Percentiles rank a stretch among this genome's conserved stretches.
Evolutionary conservation across 2,797 vertebrate species (phyloP).

Genomic region (Smutsia temminckii): DNA sequence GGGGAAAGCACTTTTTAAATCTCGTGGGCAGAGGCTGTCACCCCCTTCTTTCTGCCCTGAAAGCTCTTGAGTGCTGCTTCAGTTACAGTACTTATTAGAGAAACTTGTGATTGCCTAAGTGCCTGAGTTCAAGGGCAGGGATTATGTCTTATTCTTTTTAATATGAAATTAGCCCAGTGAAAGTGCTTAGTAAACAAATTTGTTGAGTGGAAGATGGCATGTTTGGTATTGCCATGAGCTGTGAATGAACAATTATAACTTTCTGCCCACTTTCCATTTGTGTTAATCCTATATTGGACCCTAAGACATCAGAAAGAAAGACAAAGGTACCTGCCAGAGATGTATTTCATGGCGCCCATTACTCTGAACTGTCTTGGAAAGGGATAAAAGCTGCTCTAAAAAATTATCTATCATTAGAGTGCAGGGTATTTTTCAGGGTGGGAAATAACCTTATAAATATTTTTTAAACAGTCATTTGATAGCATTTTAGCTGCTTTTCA

Average conservation of each 20-base stretch:
- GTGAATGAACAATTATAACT: neutral
- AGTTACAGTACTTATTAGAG: neutral
- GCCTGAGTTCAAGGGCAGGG: neutral
- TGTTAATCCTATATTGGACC: neutral
- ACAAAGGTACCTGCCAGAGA: neutral
- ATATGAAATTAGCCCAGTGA: neutral
- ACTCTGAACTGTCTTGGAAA: neutral
- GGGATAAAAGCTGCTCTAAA: constrained; percentile 31
- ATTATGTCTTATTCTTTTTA: neutral
- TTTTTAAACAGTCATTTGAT: neutral
- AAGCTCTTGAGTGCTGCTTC: neutral
- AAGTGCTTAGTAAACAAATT: neutral
- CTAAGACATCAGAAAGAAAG: neutral
- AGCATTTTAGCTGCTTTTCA: neutral
- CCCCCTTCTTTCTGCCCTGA: neutral
- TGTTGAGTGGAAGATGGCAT: neutral
- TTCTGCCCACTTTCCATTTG: neutral
- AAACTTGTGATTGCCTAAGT: neutral
- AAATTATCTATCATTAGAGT: neutral
- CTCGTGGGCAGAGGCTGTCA: neutral
- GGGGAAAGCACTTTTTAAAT: neutral
- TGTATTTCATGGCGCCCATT: neutral
- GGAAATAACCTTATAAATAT: neutral
- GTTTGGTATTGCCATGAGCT: neutral
- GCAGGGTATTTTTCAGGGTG: neutral